phyloP scores from a whole-genome alignment of 2,797 vertebrate species.

The Chaetophractus vellerosus region DNA sequence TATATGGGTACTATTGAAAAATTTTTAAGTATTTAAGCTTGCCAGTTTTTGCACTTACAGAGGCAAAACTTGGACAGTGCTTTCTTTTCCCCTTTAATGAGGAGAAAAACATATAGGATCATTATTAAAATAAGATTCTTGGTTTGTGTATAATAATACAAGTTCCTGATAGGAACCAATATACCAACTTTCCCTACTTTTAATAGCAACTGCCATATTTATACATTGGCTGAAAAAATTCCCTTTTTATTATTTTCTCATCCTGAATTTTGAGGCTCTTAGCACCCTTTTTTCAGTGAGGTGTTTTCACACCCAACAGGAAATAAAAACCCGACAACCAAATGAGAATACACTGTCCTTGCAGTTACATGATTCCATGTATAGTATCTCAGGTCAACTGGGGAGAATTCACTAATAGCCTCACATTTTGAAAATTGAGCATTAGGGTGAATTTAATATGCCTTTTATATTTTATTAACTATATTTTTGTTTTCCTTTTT shows the following conservation, averaged over 20 bases:
- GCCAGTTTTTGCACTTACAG: not conserved
- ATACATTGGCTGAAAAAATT: not conserved
- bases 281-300: not conserved
- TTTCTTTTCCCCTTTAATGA: not conserved
- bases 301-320: not conserved
- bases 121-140: conserved; percentile 28
- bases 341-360: not conserved
- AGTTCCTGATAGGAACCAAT: not conserved
- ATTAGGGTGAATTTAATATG: not conserved
- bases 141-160: not conserved
- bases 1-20: not conserved
- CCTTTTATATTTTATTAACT: conserved; percentile 12
- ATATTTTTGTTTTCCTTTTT: not conserved
- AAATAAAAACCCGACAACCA: not conserved
- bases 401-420: not conserved
- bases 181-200: not conserved
- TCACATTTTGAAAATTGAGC: conserved; percentile 2
- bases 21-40: not conserved
- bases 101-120: not conserved
- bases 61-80: not conserved
- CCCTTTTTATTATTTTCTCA: not conserved
- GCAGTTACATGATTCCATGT: not conserved
- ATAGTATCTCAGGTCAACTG: not conserved
- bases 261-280: not conserved
- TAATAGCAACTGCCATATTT: not conserved